These are phyloP conservation scores for Crossaster papposus DNA, from an alignment of 53 echinoderm and acorn worm genomes.

Conservation along the genomic window DNA sequence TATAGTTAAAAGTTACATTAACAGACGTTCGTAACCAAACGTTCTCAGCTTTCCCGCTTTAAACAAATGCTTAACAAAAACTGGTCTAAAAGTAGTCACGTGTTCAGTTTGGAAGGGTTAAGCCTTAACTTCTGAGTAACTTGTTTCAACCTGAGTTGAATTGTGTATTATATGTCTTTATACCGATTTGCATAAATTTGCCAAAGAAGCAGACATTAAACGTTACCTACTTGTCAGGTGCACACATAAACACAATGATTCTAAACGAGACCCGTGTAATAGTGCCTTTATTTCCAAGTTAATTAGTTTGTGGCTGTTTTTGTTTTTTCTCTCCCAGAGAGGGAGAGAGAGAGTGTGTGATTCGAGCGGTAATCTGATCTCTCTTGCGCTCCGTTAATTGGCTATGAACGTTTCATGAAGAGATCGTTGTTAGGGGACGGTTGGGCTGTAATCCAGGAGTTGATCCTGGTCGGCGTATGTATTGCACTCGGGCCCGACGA, in stretches of 20 bases:
- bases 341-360: no score
- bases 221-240: not conserved
- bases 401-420: slow-evolving; percentile 61
- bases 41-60: not conserved
- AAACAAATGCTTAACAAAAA: not conserved
- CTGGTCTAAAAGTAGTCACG: not conserved
- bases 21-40: not conserved
- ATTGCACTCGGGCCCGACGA: slow-evolving; percentile 8
- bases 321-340: not conserved
- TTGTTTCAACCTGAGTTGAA: not conserved
- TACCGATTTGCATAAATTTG: not conserved
- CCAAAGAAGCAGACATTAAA: not conserved
- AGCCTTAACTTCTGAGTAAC: not conserved
- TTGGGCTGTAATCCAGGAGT: slow-evolving; percentile 11
- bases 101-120: not conserved
- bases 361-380: slow-evolving; percentile 4
- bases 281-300: not conserved
- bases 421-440: slow-evolving; percentile 5
- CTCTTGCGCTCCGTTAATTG: slow-evolving; percentile 43
- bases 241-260: not conserved
- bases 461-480: slow-evolving; percentile 18
- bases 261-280: not conserved
- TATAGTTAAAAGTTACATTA: no score
- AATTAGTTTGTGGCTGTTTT: not conserved
- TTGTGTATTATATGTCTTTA: not conserved